phyloP scores from a whole-genome alignment of 2,888 invertebrate genomes.

The Labia minor region DNA sequence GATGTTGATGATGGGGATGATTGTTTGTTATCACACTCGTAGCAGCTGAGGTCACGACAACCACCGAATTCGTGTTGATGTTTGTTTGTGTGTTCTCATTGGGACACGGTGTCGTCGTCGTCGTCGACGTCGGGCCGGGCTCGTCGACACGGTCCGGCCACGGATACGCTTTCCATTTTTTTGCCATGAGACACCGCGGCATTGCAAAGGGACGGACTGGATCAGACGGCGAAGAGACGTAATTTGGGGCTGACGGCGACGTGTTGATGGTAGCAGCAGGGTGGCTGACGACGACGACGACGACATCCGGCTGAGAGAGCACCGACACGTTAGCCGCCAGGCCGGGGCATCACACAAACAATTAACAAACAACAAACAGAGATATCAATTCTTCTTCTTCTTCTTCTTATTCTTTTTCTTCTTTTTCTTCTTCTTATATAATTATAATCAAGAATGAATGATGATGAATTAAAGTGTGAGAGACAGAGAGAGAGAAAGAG shows the following conservation, averaged over 20 bases:
- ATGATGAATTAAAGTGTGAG: no score
- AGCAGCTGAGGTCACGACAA: not conserved
- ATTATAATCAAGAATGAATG: no score
- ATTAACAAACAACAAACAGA: no score
- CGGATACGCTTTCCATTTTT: slow-evolving; percentile 85
- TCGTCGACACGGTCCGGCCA: slow-evolving; percentile 53
- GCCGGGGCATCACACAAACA: not conserved
- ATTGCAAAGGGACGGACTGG: slow-evolving; percentile 42
- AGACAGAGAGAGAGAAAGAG: slow-evolving; percentile 15
- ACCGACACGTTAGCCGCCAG: not conserved
- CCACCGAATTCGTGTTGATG: no score
- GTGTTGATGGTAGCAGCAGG: slow-evolving; percentile 18
- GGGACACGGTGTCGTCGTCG: slow-evolving; percentile 30
- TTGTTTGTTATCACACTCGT: slow-evolving; percentile 26
- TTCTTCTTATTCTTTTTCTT: no score
- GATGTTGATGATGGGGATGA: slow-evolving; percentile 17
- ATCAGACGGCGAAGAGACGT: slow-evolving; percentile 21
- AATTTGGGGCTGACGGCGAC: slow-evolving; percentile 15
- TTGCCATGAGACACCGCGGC: slow-evolving; percentile 93
- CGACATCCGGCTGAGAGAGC: slow-evolving; percentile 17
- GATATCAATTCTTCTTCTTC: no score
- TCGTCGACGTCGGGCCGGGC: slow-evolving; percentile 28
- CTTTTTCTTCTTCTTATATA: no score
- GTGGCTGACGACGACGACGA: slow-evolving; percentile 20
- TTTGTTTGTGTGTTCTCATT: slow-evolving; percentile 1